Percentiles rank a stretch among this genome's conserved stretches.
Evolutionary conservation across 2,113 vertebrate species (phyloP).

Genomic region (Tetrax tetrax): DNA sequence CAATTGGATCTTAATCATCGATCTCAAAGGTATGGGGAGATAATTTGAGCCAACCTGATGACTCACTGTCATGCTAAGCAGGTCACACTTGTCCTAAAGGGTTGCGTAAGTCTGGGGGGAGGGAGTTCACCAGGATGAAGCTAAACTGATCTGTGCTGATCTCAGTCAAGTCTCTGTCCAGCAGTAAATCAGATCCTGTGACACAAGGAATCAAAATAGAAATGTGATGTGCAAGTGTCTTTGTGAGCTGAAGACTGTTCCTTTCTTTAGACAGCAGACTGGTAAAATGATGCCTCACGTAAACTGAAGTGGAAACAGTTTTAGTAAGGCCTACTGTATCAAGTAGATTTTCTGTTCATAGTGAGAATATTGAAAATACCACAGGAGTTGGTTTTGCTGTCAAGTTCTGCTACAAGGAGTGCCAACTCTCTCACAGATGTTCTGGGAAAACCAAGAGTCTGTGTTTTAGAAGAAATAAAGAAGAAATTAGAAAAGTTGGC

Average conservation of each 20-base stretch:
- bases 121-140: not conserved
- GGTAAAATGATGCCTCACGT: slow-evolving; percentile 4
- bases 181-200: slow-evolving; percentile 55
- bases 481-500: not conserved
- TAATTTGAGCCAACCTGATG: slow-evolving; percentile 49
- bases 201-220: slow-evolving; percentile 54
- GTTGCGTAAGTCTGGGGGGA: not conserved
- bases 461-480: not conserved
- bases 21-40: slow-evolving; percentile 13
- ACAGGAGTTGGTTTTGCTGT: not conserved
- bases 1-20: slow-evolving; percentile 49
- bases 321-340: slow-evolving; percentile 30
- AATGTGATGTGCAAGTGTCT: slow-evolving; percentile 26
- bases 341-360: slow-evolving; percentile 56
- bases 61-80: slow-evolving; percentile 64
- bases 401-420: not conserved
- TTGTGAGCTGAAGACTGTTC: slow-evolving; percentile 9
- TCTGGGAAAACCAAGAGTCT: not conserved
- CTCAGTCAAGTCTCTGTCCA: slow-evolving; percentile 32
- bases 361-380: slow-evolving; percentile 4
- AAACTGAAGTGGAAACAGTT: slow-evolving; percentile 45
- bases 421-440: not conserved
- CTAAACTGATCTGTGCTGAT: slow-evolving; percentile 26
- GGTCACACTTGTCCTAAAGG: slow-evolving; percentile 48
- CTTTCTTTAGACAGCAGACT: slow-evolving; percentile 37